These are phyloP conservation scores for Pogonocichla stellata DNA, from an alignment of 2,113 vertebrate species.

Conservation along the genomic window DNA sequence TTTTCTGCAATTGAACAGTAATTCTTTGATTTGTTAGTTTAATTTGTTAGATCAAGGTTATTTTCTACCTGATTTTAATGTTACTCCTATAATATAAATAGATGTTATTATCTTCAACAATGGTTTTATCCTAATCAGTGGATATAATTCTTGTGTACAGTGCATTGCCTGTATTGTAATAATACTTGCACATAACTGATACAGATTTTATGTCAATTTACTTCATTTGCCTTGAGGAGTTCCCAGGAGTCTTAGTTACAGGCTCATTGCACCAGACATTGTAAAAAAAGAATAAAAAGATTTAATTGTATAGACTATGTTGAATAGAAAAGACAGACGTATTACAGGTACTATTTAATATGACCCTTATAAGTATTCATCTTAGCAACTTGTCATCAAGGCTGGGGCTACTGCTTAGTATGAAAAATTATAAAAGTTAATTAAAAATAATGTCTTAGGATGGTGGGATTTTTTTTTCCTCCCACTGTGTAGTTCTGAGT, in stretches of 20 bases:
- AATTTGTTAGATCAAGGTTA: neutral
- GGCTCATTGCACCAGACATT: neutral
- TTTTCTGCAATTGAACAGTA: neutral
- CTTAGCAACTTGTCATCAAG: neutral
- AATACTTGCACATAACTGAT: neutral
- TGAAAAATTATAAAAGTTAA: neutral
- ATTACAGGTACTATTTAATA: neutral
- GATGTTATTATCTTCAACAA: neutral
- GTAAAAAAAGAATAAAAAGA: neutral
- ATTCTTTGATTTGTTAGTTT: neutral
- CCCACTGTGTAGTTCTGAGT: neutral
- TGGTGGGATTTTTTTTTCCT: neutral
- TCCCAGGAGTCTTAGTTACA: neutral
- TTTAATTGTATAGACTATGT: neutral
- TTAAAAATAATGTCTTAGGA: neutral
- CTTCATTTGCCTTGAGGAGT: neutral
- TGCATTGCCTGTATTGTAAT: neutral
- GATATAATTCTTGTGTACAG: neutral
- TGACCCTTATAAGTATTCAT: neutral
- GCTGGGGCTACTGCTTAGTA: neutral
- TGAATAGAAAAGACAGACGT: neutral
- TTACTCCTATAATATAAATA: neutral
- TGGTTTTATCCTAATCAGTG: neutral
- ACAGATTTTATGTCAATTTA: constrained; percentile 8
- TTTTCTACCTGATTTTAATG: neutral